Evolutionary conservation across 2,797 vertebrate species (phyloP).

Genomic region (Lacerta viridis): DNA sequence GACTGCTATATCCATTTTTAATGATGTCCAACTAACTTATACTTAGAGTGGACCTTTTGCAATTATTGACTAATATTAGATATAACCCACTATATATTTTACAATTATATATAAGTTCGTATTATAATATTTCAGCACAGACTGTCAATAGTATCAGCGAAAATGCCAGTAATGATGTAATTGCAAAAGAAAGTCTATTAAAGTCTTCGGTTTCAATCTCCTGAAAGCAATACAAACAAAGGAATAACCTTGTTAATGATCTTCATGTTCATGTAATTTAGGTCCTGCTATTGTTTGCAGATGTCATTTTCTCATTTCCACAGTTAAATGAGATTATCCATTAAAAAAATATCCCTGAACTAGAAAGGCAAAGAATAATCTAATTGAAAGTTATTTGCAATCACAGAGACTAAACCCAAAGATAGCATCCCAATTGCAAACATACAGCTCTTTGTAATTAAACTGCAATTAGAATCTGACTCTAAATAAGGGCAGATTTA

Average conservation of each 20-base stretch:
- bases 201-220: constrained; percentile 27
- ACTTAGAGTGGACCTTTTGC: no score
- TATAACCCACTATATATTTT: not conserved
- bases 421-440: constrained; percentile 12
- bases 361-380: constrained; percentile 12
- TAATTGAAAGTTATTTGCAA: constrained; percentile 23
- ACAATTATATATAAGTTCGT: not conserved
- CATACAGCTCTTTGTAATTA: constrained; percentile 15
- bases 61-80: no score
- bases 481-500: constrained; percentile 12
- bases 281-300: constrained; percentile 31
- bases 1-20: not conserved
- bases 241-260: constrained; percentile 23
- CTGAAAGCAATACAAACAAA: constrained; percentile 16
- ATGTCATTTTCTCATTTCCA: constrained; percentile 27
- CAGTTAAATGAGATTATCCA: not conserved
- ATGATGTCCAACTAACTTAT: not conserved
- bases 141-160: not conserved
- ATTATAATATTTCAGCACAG: not conserved
- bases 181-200: constrained; percentile 21
- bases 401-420: not conserved
- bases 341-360: not conserved
- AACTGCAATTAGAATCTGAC: constrained; percentile 36
- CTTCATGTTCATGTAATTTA: not conserved
- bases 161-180: constrained; percentile 8